A percentile compares a stretch with the other conserved stretches of the same genome.
Conservation (phyloP, 1,140 invertebrate genomes). For the Eumaeus atala region DNA sequence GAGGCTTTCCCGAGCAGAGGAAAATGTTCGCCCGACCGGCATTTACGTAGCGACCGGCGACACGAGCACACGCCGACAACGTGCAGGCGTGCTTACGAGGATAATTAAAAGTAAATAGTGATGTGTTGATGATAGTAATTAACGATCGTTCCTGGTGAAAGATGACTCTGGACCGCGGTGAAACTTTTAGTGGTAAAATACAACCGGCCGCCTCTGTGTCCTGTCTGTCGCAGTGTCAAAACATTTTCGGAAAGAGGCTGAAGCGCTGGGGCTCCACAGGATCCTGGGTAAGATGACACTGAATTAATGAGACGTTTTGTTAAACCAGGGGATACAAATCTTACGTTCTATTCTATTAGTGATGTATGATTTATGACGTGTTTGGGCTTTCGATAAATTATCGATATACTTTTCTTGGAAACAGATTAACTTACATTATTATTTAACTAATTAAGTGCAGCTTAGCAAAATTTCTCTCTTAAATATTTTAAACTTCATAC, state of each 20-base stretch:
- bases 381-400: too few species aligned
- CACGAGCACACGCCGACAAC: conserved; percentile 38
- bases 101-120: conserved; percentile 11
- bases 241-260: conserved; percentile 76
- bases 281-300: conserved; percentile 77
- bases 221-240: conserved; percentile 68
- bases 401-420: too few species aligned
- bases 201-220: conserved; percentile 70
- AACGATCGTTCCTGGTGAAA: conserved; percentile 24
- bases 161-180: conserved; percentile 63
- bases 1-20: conserved; percentile 50
- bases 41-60: conserved; percentile 41
- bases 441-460: neutral
- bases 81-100: conserved; percentile 16
- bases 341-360: too few species aligned
- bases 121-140: neutral
- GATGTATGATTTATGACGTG: too few species aligned
- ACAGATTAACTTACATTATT: too few species aligned
- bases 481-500: too few species aligned
- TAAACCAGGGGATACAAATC: too few species aligned
- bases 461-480: too few species aligned
- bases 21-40: conserved; percentile 36
- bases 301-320: neutral
- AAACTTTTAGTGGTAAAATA: conserved; percentile 63
- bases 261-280: conserved; percentile 81